These are phyloP conservation scores for Pterostichus madidus DNA, from an alignment of 2,888 invertebrate species.

Conservation along the genomic window DNA sequence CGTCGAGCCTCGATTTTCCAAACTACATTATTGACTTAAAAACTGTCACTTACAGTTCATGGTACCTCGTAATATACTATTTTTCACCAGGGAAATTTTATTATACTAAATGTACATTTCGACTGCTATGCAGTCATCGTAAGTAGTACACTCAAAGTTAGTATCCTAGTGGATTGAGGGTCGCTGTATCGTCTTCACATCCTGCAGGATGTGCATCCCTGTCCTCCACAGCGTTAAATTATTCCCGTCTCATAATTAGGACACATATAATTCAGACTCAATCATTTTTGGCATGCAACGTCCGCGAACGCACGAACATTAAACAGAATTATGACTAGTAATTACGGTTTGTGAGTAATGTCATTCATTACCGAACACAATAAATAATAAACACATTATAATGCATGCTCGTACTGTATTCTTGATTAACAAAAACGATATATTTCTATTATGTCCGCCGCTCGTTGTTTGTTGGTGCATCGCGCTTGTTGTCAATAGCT, in stretches of 20 bases:
- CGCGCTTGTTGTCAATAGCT: conserved; percentile 44
- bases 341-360: conserved; percentile 77
- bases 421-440: conserved; percentile 77
- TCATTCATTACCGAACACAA: conserved; percentile 76
- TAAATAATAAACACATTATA: conserved; percentile 78
- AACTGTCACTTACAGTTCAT: too few species aligned
- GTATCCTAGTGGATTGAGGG: too few species aligned
- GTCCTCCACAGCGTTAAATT: background rate
- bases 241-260: conserved; percentile 66
- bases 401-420: conserved; percentile 72
- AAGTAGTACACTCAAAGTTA: too few species aligned
- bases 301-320: conserved; percentile 71
- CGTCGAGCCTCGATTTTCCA: too few species aligned
- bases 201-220: too few species aligned
- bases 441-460: conserved; percentile 75
- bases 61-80: too few species aligned
- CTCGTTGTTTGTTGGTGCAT: conserved; percentile 8
- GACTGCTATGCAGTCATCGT: too few species aligned
- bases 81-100: too few species aligned
- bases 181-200: too few species aligned
- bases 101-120: too few species aligned
- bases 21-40: too few species aligned
- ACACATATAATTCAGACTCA: conserved; percentile 72
- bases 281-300: conserved; percentile 75
- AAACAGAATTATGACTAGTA: conserved; percentile 77